Percentiles rank a stretch among this genome's conserved stretches.
These are phyloP conservation scores for Eilema caniola DNA, from an alignment of 2,888 invertebrate genomes.

Conservation along the genomic window DNA sequence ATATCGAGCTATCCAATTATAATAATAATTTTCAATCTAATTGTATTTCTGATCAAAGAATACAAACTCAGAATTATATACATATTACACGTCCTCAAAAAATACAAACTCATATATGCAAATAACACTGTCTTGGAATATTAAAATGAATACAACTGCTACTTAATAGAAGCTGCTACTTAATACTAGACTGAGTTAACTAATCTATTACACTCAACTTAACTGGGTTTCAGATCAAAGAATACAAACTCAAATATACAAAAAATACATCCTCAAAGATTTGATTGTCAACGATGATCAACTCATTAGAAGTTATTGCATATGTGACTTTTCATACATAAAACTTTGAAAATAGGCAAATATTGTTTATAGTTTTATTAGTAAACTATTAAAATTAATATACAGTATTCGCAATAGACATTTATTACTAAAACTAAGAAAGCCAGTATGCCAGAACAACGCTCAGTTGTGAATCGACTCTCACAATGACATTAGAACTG, in stretches of 20 bases:
- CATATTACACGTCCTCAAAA: neutral
- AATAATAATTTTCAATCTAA: neutral
- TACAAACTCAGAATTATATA: neutral
- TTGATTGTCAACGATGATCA: neutral
- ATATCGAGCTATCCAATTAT: too few species aligned
- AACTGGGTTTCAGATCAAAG: neutral
- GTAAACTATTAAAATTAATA: neutral
- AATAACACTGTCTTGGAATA: neutral
- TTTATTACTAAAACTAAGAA: too few species aligned
- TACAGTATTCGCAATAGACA: neutral
- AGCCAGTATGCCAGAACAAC: too few species aligned
- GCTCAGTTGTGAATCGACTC: too few species aligned
- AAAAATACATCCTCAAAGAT: neutral
- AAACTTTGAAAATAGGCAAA: neutral
- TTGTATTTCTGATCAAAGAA: neutral
- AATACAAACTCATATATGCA: neutral
- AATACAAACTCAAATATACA: neutral
- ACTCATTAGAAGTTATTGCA: neutral
- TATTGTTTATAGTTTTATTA: conserved; percentile 10
- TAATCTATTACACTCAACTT: neutral
- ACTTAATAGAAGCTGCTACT: too few species aligned
- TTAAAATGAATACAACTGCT: neutral
- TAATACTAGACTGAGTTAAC: neutral
- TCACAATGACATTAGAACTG: too few species aligned
- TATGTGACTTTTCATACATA: neutral